phyloP scores from a whole-genome alignment of 2,888 invertebrate genomes.

The Apamea crenata region DNA sequence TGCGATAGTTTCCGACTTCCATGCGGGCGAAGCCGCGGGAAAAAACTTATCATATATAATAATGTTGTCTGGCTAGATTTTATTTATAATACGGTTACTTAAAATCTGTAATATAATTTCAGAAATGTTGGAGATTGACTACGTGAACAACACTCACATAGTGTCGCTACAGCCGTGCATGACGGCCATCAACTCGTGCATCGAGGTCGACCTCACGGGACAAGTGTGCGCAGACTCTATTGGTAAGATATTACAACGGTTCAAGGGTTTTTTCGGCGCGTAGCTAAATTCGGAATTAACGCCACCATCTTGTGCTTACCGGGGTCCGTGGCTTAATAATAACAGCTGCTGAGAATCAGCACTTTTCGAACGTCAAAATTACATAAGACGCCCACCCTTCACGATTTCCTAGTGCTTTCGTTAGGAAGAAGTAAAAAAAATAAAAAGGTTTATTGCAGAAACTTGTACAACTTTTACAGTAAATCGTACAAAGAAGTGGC shows the following conservation, averaged over 20 bases:
- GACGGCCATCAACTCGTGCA: slow-evolving; percentile 99
- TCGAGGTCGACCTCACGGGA: slow-evolving; percentile 98
- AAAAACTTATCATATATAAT: neutral
- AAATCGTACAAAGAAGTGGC: no score
- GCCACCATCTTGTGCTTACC: neutral
- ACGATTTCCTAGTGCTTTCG: no score
- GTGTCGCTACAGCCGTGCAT: slow-evolving; percentile 96
- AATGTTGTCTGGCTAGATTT: neutral
- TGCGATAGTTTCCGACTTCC: neutral
- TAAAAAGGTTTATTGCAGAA: no score
- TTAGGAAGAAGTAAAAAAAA: no score
- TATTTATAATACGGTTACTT: neutral
- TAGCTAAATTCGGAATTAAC: neutral
- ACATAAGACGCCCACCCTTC: no score
- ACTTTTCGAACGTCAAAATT: no score
- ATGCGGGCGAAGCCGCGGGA: neutral
- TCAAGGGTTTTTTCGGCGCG: neutral
- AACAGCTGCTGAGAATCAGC: no score
- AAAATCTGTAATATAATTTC: slow-evolving; percentile 57
- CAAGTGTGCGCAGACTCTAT: slow-evolving; percentile 98
- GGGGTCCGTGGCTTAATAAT: no score
- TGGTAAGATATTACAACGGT: slow-evolving; percentile 86
- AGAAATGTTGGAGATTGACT: slow-evolving; percentile 97
- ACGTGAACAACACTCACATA: slow-evolving; percentile 96
- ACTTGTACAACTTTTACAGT: no score